Base-by-base conservation (phyloP, 2,888 invertebrate species). In the Cephus pygmeus region DNA sequence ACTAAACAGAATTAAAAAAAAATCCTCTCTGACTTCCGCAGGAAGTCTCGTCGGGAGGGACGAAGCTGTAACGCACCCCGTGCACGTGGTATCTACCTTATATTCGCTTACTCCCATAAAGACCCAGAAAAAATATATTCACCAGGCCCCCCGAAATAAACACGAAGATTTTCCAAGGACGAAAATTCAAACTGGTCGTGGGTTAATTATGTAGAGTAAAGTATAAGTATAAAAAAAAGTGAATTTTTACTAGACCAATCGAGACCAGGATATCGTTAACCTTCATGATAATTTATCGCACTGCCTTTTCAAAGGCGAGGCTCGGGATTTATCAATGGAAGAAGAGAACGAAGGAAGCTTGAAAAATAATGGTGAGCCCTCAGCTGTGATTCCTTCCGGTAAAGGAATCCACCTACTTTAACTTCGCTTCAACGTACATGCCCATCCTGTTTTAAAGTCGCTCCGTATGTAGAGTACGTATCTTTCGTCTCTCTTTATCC, bases 301-400 rank as follows among this genome's bases (percentile, higher is more conserved):
- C 23, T 56, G 40, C 23, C 23, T 23, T 73, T 73, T 34, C 12
- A 73, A 34, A 23, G 34, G 11, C 1, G 73, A 73, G 74, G 23
- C 34, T 33, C 34, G 34, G 34, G 12, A 73, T 23, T 23, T 73
- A 36, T n/a, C 75, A 12, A 6, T 12, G 31, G 15, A 73, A 75
- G 34, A 23, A 34, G 69, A 33, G 71, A 69, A 73, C 11, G 34
- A 12, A 30, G 76, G 78, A 77, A 73, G 75, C 73, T 77, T 77
- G 31, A 76, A 56, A 68, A 71, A n/a, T 40, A 56, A 75, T 68
- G 74, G 69, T 35, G 81, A 82, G 83, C 86, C 78, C 82, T 85
- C 85, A 84, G 84, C 85, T 85, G 86, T 86, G 85, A 86, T 86
- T 86, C 86, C 86, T 86, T 84, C 83, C 84, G 68, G 75, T 35